Percentiles rank a stretch among this genome's conserved stretches.
Conservation (phyloP, 2,888 invertebrate genomes). For the Ennomos erosarius region DNA sequence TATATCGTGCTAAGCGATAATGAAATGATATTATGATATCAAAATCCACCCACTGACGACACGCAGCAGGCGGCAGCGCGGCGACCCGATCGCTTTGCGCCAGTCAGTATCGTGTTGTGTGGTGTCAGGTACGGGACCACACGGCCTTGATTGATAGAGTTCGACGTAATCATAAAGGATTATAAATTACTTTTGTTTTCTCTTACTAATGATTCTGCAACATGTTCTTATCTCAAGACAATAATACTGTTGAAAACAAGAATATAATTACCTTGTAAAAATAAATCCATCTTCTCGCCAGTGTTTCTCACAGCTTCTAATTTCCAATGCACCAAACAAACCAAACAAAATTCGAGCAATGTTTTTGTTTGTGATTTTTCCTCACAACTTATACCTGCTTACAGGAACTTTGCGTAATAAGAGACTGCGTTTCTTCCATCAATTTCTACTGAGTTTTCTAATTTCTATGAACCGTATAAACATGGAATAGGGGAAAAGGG, state of each 20-base stretch:
- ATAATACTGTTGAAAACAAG: too few relatives aligned
- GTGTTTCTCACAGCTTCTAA: background rate
- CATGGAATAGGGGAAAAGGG: too few relatives aligned
- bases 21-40: slow-evolving; percentile 60
- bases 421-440: too few relatives aligned
- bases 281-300: slow-evolving; percentile 58
- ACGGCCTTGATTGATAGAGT: slow-evolving; percentile 80
- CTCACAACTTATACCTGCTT: too few relatives aligned
- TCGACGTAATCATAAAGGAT: slow-evolving; percentile 62
- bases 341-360: slow-evolving; percentile 7
- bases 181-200: slow-evolving; percentile 41
- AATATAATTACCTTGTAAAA: slow-evolving; percentile 53
- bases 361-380: background rate
- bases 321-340: too few relatives aligned
- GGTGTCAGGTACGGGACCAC: slow-evolving; percentile 74
- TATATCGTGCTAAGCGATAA: slow-evolving; percentile 49
- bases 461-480: too few relatives aligned
- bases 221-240: too few relatives aligned
- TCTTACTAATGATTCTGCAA: background rate
- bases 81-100: slow-evolving; percentile 47
- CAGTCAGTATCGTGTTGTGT: slow-evolving; percentile 58
- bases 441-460: too few relatives aligned
- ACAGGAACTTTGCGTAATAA: too few relatives aligned
- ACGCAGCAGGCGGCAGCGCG: slow-evolving; percentile 51
- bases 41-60: slow-evolving; percentile 71